phyloP scores from a whole-genome alignment of 2,888 invertebrate genomes.

The Drosophila hamatofila region DNA sequence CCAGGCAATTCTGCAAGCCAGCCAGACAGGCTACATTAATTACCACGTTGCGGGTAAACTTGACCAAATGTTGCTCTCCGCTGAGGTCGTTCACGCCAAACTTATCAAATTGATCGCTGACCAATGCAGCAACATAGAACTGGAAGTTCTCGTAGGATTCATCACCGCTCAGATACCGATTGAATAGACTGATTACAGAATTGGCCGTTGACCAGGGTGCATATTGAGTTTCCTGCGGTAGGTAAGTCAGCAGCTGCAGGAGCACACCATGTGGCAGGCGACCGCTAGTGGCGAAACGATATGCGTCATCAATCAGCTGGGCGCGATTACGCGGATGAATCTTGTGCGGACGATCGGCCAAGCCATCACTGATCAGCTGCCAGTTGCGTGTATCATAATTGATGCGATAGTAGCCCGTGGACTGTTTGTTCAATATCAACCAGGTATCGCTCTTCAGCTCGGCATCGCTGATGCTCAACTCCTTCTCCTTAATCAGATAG shows the following conservation, averaged over 20 bases:
- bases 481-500: constrained; percentile 58
- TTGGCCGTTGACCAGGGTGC: constrained; percentile 83
- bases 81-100: constrained; percentile 76
- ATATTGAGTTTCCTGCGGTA: constrained; percentile 81
- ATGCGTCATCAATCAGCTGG: constrained; percentile 94
- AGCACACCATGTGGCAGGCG: constrained; percentile 70
- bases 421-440: constrained; percentile 84
- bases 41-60: constrained; percentile 76
- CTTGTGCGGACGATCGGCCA: constrained; percentile 87
- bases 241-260: constrained; percentile 77
- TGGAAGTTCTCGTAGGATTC: constrained; percentile 66
- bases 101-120: constrained; percentile 75
- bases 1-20: constrained; percentile 75
- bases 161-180: constrained; percentile 78
- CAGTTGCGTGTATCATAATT: constrained; percentile 90
- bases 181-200: constrained; percentile 63
- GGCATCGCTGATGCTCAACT: constrained; percentile 29
- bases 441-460: constrained; percentile 67
- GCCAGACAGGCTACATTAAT: constrained; percentile 83
- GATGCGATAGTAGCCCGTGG: constrained; percentile 87
- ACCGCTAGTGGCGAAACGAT: constrained; percentile 67
- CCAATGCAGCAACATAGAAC: constrained; percentile 68
- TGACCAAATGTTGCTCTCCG: constrained; percentile 80
- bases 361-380: constrained; percentile 88
- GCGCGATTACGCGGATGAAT: constrained; percentile 93